Conservation (phyloP, 1,140 invertebrate genomes). For the Leptonema lineaticorne region DNA sequence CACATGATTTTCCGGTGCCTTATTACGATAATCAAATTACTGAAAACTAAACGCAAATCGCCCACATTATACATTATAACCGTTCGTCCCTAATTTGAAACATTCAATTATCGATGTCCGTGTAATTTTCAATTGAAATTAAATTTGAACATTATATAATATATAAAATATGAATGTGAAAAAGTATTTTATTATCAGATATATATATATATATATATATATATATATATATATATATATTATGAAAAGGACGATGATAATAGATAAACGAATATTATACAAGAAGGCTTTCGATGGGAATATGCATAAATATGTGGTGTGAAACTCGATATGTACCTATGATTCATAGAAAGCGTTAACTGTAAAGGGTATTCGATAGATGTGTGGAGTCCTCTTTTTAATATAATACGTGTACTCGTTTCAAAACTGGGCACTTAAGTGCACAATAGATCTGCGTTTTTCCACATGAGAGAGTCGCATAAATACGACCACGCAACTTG, state of each 20-base stretch:
- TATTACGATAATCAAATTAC: slow-evolving; percentile 13
- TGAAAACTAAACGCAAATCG: neutral
- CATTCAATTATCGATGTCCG: neutral
- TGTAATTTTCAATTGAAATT: neutral
- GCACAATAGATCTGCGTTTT: slow-evolving; percentile 23
- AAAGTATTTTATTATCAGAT: neutral
- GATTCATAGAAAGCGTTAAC: no score
- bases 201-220: neutral
- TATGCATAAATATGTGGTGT: no score
- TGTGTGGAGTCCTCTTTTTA: slow-evolving; percentile 12
- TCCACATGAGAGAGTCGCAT: slow-evolving; percentile 9
- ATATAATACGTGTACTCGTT: slow-evolving; percentile 14
- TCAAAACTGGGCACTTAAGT: slow-evolving; percentile 22
- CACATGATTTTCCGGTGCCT: neutral
- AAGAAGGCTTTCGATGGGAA: neutral
- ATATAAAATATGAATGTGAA: neutral
- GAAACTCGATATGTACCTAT: no score
- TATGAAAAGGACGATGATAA: no score
- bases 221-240: no score
- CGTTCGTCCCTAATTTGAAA: neutral
- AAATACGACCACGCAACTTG: neutral
- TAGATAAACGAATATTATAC: no score
- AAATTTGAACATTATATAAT: neutral
- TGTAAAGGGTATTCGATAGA: no score
- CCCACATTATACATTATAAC: no score